These are phyloP conservation scores for Metallyticus violacea DNA, from an alignment of 2,888 invertebrate genomes.

Conservation along the genomic window DNA sequence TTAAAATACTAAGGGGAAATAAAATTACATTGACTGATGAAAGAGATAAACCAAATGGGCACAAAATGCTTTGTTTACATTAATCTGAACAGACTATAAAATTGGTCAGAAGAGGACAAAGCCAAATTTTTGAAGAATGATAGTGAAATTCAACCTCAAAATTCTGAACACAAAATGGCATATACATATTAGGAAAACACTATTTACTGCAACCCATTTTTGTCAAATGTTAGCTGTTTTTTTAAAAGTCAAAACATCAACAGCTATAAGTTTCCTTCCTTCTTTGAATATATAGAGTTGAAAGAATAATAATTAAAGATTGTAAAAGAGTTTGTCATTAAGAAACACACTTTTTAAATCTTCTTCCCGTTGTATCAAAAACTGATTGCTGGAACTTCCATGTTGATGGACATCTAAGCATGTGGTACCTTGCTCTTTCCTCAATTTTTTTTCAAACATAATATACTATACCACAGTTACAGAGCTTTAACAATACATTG, in stretches of 20 bases:
- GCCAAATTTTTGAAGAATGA: neutral
- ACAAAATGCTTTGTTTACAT: neutral
- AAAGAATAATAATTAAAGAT: neutral
- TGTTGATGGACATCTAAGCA: neutral
- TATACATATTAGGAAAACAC: neutral
- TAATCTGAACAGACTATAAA: too few relatives aligned
- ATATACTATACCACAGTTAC: too few relatives aligned
- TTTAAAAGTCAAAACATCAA: neutral
- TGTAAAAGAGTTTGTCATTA: neutral
- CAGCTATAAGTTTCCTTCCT: neutral
- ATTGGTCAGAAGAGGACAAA: too few relatives aligned
- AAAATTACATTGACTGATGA: too few relatives aligned
- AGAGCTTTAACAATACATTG: neutral
- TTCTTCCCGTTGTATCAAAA: neutral
- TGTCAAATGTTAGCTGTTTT: neutral
- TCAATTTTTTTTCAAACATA: neutral
- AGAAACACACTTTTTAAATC: neutral
- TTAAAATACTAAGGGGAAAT: too few relatives aligned
- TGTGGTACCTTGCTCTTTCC: neutral
- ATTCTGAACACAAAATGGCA: neutral
- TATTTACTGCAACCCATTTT: neutral
- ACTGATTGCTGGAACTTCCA: neutral
- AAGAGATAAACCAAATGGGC: too few relatives aligned
- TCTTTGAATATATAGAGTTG: neutral
- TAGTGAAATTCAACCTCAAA: neutral